These are phyloP conservation scores for Argynnis bischoffii DNA, from an alignment of 2,888 invertebrate species.

Conservation along the genomic window DNA sequence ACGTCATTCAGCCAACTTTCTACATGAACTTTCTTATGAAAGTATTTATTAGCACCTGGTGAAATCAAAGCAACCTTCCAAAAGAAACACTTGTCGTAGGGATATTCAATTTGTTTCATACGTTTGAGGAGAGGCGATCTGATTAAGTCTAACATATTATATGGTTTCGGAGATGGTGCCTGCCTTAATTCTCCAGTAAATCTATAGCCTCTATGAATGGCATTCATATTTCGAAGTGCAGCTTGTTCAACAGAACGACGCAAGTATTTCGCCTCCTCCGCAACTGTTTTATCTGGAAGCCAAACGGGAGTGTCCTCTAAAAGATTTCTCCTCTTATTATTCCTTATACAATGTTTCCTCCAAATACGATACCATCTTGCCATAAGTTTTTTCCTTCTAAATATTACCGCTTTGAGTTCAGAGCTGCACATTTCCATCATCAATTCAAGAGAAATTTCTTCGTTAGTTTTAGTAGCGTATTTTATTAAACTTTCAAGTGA, in stretches of 20 bases:
- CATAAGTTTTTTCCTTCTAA: conserved; percentile 60
- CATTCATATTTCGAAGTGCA: conserved; percentile 68
- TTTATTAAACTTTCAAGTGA: conserved; percentile 54
- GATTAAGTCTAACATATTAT: conserved; percentile 73
- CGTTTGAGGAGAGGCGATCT: conserved; percentile 70
- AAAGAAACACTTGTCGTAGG: conserved; percentile 68
- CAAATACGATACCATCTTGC: conserved; percentile 69
- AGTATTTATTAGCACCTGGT: conserved; percentile 73
- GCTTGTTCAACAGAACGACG: conserved; percentile 59
- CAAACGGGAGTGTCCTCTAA: conserved; percentile 75
- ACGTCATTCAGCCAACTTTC: conserved; percentile 74
- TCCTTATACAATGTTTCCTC: conserved; percentile 61
- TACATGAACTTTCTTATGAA: conserved; percentile 68
- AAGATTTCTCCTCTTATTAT: conserved; percentile 61
- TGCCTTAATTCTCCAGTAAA: conserved; percentile 64
- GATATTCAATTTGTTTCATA: conserved; percentile 75
- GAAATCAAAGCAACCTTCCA: conserved; percentile 86
- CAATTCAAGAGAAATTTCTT: conserved; percentile 59
- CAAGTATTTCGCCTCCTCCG: conserved; percentile 62
- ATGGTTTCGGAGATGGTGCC: conserved; percentile 58
- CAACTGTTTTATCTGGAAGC: conserved; percentile 63
- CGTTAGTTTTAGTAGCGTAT: conserved; percentile 53
- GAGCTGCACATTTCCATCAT: conserved; percentile 59
- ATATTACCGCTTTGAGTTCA: conserved; percentile 68
- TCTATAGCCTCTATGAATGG: conserved; percentile 66